These are phyloP conservation scores for Ditula angustiorana DNA, from an alignment of 2,888 invertebrate genomes.

Conservation along the genomic window DNA sequence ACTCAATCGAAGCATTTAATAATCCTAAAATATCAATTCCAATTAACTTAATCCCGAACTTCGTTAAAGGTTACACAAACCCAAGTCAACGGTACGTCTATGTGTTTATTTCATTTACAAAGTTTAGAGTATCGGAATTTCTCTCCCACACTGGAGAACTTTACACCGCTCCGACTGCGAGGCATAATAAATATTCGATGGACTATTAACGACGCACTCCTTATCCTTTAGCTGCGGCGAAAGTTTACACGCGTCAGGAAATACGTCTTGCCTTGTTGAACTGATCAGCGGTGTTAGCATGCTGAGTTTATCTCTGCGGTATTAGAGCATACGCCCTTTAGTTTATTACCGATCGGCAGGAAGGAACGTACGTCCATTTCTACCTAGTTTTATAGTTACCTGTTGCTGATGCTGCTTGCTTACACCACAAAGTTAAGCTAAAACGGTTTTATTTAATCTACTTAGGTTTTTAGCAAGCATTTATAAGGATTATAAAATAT, in stretches of 20 bases:
- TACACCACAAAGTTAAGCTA: too few relatives aligned
- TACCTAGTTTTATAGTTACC: not conserved
- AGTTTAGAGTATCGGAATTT: conserved; percentile 18
- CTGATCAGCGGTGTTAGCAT: not conserved
- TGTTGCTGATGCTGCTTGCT: not conserved
- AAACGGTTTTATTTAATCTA: too few relatives aligned
- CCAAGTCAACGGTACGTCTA: conserved; percentile 7
- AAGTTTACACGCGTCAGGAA: not conserved
- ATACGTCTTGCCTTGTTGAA: conserved; percentile 1
- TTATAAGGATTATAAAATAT: too few relatives aligned
- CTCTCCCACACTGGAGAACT: not conserved
- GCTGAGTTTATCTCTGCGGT: not conserved
- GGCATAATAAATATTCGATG: conserved; percentile 13
- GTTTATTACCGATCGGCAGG: not conserved
- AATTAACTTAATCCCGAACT: conserved; percentile 23
- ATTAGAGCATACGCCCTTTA: not conserved
- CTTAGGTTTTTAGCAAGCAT: too few relatives aligned
- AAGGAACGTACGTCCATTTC: too few relatives aligned
- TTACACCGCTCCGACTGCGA: not conserved
- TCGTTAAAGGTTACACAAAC: conserved; percentile 31
- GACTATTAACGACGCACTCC: conserved; percentile 23
- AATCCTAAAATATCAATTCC: conserved; percentile 30
- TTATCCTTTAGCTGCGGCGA: conserved; percentile 1
- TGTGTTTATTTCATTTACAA: conserved; percentile 21
- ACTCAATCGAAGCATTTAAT: conserved; percentile 5